These are phyloP conservation scores for Leuciscus waleckii DNA, from an alignment of 2,797 vertebrate species.

Conservation along the genomic window DNA sequence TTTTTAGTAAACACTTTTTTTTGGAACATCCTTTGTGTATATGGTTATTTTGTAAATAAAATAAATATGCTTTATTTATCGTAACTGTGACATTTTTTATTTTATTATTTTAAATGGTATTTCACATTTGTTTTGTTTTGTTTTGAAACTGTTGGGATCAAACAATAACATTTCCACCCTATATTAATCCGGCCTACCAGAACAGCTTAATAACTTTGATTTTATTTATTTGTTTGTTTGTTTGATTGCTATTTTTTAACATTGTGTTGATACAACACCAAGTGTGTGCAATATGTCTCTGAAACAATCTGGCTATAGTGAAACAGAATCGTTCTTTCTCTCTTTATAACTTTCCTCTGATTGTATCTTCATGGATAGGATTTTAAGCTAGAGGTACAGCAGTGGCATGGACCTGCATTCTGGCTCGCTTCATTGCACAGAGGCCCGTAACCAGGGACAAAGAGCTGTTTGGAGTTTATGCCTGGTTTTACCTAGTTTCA, in stretches of 20 bases:
- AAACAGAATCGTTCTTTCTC: conserved; percentile 63
- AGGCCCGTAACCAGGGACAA: not conserved
- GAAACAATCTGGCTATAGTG: conserved; percentile 25
- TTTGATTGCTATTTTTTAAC: not conserved
- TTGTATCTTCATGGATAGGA: conserved; percentile 77
- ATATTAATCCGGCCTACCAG: not conserved
- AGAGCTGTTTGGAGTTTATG: conserved; percentile 19
- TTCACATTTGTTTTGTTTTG: not conserved
- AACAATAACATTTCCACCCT: not conserved
- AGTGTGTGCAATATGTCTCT: conserved; percentile 19
- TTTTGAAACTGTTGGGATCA: not conserved
- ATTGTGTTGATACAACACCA: not conserved
- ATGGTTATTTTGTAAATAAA: not conserved
- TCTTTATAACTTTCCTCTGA: conserved; percentile 62
- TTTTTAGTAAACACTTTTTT: not conserved
- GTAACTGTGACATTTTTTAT: not conserved
- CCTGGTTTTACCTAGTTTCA: conserved; percentile 25
- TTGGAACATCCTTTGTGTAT: too few species aligned
- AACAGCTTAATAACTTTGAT: not conserved
- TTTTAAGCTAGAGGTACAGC: conserved; percentile 84
- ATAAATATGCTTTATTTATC: not conserved
- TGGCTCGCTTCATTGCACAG: conserved; percentile 58
- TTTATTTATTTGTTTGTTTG: not conserved
- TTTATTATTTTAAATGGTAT: not conserved
- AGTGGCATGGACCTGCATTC: conserved; percentile 68